Percentiles rank a stretch among this genome's conserved stretches.
phyloP scores from a whole-genome alignment of 2,888 invertebrate genomes.

The Acleris sparsana region DNA sequence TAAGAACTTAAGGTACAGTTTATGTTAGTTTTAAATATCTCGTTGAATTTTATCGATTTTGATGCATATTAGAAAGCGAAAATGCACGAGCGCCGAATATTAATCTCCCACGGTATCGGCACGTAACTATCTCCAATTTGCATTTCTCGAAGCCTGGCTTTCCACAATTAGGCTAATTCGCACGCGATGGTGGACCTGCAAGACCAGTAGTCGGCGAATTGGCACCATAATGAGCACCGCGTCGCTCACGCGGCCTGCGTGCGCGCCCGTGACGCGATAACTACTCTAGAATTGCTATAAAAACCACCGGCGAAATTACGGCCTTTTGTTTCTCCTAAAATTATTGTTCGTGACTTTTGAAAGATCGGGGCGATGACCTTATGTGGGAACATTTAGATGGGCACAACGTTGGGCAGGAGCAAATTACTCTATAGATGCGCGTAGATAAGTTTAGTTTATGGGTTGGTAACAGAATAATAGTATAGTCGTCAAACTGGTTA shows the following conservation, averaged over 20 bases:
- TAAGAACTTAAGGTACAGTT: not conserved
- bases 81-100: slow-evolving; percentile 34
- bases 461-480: too few species aligned
- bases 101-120: slow-evolving; percentile 52
- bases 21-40: not conserved
- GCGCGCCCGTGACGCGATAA: slow-evolving; percentile 49
- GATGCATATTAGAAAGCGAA: slow-evolving; percentile 33
- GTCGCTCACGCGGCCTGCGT: slow-evolving; percentile 62
- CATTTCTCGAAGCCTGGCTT: slow-evolving; percentile 69
- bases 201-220: slow-evolving; percentile 75
- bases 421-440: too few species aligned
- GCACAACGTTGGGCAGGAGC: not conserved
- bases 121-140: slow-evolving; percentile 64
- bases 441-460: too few species aligned
- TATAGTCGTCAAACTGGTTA: too few species aligned
- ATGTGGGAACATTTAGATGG: slow-evolving; percentile 23
- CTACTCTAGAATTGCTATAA: slow-evolving; percentile 38
- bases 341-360: slow-evolving; percentile 32
- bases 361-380: slow-evolving; percentile 34
- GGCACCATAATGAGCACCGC: slow-evolving; percentile 63
- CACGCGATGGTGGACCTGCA: slow-evolving; percentile 67
- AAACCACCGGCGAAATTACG: slow-evolving; percentile 32
- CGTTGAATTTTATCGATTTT: slow-evolving; percentile 24
- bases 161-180: slow-evolving; percentile 74
- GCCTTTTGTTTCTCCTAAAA: slow-evolving; percentile 34